These are phyloP conservation scores for Encarsia formosa DNA, from an alignment of 2,888 invertebrate genomes.

Conservation along the genomic window DNA sequence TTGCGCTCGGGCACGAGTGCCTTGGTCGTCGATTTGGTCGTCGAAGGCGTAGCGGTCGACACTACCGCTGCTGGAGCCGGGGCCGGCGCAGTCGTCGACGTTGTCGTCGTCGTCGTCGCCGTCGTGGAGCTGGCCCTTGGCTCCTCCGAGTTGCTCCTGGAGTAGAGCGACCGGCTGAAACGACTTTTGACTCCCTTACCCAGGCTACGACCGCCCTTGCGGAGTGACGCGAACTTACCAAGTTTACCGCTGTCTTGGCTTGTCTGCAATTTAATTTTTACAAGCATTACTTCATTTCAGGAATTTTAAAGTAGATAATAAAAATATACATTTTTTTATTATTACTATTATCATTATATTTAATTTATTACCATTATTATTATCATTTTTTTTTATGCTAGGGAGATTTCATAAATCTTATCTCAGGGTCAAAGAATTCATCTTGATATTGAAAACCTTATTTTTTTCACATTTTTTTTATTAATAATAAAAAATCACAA, in stretches of 20 bases:
- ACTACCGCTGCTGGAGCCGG: neutral
- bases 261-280: neutral
- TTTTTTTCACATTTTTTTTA: no score
- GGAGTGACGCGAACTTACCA: slow-evolving; percentile 52
- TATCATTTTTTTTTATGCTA: no score
- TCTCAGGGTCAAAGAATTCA: no score
- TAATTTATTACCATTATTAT: no score
- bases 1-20: slow-evolving; percentile 45
- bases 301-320: no score
- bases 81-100: neutral
- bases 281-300: no score
- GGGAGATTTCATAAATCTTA: no score
- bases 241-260: slow-evolving; percentile 23
- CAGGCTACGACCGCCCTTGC: slow-evolving; percentile 54
- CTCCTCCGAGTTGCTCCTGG: slow-evolving; percentile 47
- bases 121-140: neutral
- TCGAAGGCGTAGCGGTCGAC: neutral
- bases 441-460: no score
- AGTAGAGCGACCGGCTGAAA: slow-evolving; percentile 56
- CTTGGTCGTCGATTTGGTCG: slow-evolving; percentile 34
- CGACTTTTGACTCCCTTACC: slow-evolving; percentile 57
- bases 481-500: no score
- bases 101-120: neutral
- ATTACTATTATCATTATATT: no score
- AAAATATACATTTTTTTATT: no score